Conservation (phyloP, 1,140 invertebrate species). For the Aphelenchoides avenae region DNA sequence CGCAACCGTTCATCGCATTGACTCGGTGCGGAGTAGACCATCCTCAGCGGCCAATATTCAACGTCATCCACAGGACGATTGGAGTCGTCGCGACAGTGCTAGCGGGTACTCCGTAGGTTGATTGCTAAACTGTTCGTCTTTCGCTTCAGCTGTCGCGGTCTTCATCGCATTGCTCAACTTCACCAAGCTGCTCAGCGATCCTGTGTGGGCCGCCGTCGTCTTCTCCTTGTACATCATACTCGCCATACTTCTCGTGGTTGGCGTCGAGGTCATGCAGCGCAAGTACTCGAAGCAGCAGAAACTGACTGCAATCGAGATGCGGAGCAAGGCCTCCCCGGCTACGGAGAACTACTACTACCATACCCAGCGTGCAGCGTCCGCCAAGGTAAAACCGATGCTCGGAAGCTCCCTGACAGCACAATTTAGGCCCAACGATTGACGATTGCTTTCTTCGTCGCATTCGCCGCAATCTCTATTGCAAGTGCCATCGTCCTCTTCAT, state of each 20-base stretch:
- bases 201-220: constrained; percentile 17
- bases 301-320: constrained; percentile 36
- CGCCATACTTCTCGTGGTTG: constrained; percentile 16
- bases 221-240: constrained; percentile 24
- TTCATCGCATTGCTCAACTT: constrained; percentile 23
- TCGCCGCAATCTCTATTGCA: constrained; percentile 8
- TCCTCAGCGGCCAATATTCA: constrained; percentile 29
- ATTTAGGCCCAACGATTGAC: constrained; percentile 3
- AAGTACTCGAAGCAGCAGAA: constrained; percentile 27
- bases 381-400: too few species aligned
- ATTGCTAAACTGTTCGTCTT: constrained; percentile 12
- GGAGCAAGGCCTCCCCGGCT: constrained; percentile 21
- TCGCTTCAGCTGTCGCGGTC: background rate
- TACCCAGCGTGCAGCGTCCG: constrained; percentile 11
- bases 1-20: constrained; percentile 29
- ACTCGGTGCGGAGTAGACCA: constrained; percentile 29
- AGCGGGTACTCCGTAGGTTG: constrained; percentile 8
- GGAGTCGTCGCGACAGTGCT: constrained; percentile 14
- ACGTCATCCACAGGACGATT: constrained; percentile 21
- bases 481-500: constrained; percentile 13
- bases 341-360: constrained; percentile 40
- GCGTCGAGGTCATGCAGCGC: constrained; percentile 22
- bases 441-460: constrained; percentile 5
- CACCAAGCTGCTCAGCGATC: background rate
- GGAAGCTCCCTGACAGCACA: constrained; percentile 8